A percentile compares a stretch with the other conserved stretches of the same genome.
phyloP scores from a whole-genome alignment of 2,113 vertebrate genomes.

The Dendropsophus ebraccatus region DNA sequence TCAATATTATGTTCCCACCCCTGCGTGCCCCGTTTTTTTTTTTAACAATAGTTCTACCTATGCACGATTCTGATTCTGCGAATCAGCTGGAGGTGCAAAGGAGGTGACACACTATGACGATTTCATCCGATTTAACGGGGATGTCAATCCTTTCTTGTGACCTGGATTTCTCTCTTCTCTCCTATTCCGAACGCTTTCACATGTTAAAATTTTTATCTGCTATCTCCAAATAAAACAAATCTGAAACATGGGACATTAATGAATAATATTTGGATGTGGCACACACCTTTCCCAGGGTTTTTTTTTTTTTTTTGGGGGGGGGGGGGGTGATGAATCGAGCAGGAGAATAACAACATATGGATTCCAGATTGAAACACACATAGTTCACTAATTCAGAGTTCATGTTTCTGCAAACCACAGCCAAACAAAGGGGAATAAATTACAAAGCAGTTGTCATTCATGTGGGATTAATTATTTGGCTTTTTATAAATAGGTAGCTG shows the following conservation, averaged over 20 bases:
- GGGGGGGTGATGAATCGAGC: slow-evolving; percentile 72
- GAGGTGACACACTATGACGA: slow-evolving; percentile 75
- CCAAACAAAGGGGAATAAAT: slow-evolving; percentile 67
- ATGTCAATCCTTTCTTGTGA: slow-evolving; percentile 79
- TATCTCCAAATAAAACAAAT: slow-evolving; percentile 75
- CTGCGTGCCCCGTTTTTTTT: too few species aligned
- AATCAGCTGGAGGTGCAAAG: slow-evolving; percentile 73
- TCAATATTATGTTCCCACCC: too few species aligned
- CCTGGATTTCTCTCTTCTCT: slow-evolving; percentile 71
- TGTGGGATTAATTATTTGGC: slow-evolving; percentile 77
- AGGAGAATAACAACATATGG: slow-evolving; percentile 77
- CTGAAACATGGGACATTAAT: slow-evolving; percentile 69
- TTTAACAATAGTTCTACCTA: too few species aligned
- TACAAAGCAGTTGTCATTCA: slow-evolving; percentile 71
- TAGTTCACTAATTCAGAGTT: slow-evolving; percentile 66
- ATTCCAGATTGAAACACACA: slow-evolving; percentile 75
- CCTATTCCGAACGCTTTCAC: slow-evolving; percentile 78
- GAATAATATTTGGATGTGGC: slow-evolving; percentile 69
- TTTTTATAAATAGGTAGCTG: slow-evolving; percentile 76
- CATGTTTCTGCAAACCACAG: slow-evolving; percentile 68
- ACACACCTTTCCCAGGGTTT: slow-evolving; percentile 65
- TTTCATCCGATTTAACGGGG: slow-evolving; percentile 81
- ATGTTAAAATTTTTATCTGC: slow-evolving; percentile 67
- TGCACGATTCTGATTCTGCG: slow-evolving; percentile 78
- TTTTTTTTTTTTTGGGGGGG: too few species aligned